A percentile compares a stretch with the other conserved stretches of the same genome.
Conservation (phyloP, 2,888 invertebrate genomes). For the Ophion costatus region DNA sequence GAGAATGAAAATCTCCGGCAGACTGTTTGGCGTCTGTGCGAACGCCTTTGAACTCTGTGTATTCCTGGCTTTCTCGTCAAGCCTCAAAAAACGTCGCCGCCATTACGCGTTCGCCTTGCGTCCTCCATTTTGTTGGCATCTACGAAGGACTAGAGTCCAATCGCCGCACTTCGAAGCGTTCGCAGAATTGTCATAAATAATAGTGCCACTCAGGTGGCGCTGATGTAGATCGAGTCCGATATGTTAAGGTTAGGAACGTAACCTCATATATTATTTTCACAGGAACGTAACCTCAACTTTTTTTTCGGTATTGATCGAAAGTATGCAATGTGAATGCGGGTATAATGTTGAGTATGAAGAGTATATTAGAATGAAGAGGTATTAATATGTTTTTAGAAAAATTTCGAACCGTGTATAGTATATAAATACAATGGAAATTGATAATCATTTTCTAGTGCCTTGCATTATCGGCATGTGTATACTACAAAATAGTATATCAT, state of each 20-base stretch:
- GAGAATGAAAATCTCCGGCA: constrained; percentile 21
- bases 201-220: too few species aligned
- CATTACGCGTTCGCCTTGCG: background rate
- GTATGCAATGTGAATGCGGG: too few species aligned
- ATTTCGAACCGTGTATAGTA: background rate
- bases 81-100: background rate
- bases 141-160: background rate
- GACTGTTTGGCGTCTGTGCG: constrained; percentile 50
- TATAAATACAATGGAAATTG: too few species aligned
- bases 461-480: too few species aligned
- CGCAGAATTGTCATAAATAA: too few species aligned
- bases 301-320: background rate
- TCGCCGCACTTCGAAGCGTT: background rate
- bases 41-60: background rate
- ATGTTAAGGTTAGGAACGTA: background rate
- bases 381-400: background rate
- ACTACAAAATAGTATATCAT: too few species aligned
- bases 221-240: too few species aligned
- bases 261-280: background rate
- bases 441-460: too few species aligned
- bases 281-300: background rate
- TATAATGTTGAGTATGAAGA: too few species aligned
- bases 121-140: background rate
- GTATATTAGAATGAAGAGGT: background rate
- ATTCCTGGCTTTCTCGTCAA: constrained; percentile 1